phyloP scores from a whole-genome alignment of 2,797 vertebrate species.

The Thamnophis elegans region DNA sequence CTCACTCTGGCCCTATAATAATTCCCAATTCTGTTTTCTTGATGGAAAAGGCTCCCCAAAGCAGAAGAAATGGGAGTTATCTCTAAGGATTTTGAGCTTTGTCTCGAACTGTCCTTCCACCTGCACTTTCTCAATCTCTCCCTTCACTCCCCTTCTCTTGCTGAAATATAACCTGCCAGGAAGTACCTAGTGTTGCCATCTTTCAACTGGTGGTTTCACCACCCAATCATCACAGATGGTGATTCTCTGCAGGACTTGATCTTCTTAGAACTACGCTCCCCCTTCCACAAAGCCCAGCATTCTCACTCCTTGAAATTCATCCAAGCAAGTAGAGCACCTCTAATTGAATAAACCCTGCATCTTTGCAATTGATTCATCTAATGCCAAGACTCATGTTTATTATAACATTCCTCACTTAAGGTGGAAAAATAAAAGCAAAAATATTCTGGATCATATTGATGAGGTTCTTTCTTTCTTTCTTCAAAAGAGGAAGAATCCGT shows the following conservation, averaged over 20 bases:
- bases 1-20: not conserved
- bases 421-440: slow-evolving; percentile 18
- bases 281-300: slow-evolving; percentile 43
- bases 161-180: not conserved
- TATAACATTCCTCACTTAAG: slow-evolving; percentile 28
- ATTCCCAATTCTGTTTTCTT: not conserved
- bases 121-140: not conserved
- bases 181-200: slow-evolving; percentile 10
- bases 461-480: slow-evolving; percentile 23
- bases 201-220: slow-evolving; percentile 29
- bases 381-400: slow-evolving; percentile 48
- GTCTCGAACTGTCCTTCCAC: not conserved
- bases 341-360: slow-evolving; percentile 52
- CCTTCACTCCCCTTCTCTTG: not conserved
- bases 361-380: slow-evolving; percentile 45
- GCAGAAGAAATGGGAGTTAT: not conserved
- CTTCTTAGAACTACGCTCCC: slow-evolving; percentile 49
- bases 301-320: slow-evolving; percentile 53
- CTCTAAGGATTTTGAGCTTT: not conserved
- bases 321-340: slow-evolving; percentile 36
- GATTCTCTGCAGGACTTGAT: slow-evolving; percentile 37
- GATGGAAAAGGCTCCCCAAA: not conserved
- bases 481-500: not conserved
- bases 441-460: slow-evolving; percentile 21
- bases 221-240: slow-evolving; percentile 13